These are phyloP conservation scores for Anguilla rostrata DNA, from an alignment of 2,113 vertebrate species.

Conservation along the genomic window DNA sequence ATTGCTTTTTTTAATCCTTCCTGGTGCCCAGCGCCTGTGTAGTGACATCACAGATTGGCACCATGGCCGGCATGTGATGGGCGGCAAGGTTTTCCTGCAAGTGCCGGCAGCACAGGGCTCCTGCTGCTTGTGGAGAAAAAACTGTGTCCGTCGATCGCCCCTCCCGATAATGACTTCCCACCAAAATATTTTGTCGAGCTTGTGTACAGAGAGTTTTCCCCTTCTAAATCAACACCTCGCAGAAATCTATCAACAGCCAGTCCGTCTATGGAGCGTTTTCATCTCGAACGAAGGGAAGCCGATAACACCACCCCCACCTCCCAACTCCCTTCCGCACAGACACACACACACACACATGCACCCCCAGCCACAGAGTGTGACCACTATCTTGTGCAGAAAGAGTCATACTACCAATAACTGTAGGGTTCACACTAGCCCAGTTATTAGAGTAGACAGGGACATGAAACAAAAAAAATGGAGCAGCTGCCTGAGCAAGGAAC, in stretches of 20 bases:
- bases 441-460: constrained; percentile 55
- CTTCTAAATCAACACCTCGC: constrained; percentile 78
- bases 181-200: constrained; percentile 87
- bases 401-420: constrained; percentile 64
- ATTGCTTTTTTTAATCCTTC: constrained; percentile 66
- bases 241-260: constrained; percentile 76
- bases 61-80: constrained; percentile 49
- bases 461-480: constrained; percentile 63
- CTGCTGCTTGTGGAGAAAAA: constrained; percentile 61
- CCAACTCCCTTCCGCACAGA: constrained; percentile 26
- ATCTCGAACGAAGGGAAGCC: constrained; percentile 68
- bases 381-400: constrained; percentile 67
- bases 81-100: constrained; percentile 58
- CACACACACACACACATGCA: constrained; percentile 1
- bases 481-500: constrained; percentile 62
- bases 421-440: constrained; percentile 60
- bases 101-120: constrained; percentile 70
- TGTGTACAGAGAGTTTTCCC: constrained; percentile 75
- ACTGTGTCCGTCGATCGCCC: constrained; percentile 71
- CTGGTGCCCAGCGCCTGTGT: constrained; percentile 69
- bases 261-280: constrained; percentile 72
- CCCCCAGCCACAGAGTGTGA: constrained; percentile 70
- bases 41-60: constrained; percentile 74
- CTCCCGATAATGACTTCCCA: constrained; percentile 83
- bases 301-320: constrained; percentile 65